Conservation (phyloP, 2,113 vertebrate species). For the Ptyas mucosa region DNA sequence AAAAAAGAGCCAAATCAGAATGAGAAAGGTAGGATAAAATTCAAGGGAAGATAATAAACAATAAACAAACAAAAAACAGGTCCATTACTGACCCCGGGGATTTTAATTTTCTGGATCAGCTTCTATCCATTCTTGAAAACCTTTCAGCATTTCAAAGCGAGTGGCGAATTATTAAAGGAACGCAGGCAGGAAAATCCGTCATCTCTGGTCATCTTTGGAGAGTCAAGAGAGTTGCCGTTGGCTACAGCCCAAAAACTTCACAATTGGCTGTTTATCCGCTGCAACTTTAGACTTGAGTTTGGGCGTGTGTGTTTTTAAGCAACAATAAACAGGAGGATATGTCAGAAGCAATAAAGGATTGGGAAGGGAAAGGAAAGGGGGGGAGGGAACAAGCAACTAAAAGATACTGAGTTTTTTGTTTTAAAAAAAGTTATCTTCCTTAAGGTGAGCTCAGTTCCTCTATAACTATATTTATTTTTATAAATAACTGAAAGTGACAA, state of each 20-base stretch:
- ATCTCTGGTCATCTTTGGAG: no score
- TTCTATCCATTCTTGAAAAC: neutral
- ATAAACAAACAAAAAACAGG: neutral
- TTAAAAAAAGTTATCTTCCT: neutral
- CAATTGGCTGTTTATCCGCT: neutral
- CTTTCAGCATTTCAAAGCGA: neutral
- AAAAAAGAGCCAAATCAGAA: neutral
- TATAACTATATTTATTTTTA: neutral
- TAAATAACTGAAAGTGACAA: neutral
- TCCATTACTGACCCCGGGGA: neutral
- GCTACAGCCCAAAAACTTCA: neutral
- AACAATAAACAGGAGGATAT: neutral
- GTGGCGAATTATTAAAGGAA: neutral
- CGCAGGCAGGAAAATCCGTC: neutral
- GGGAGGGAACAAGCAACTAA: neutral
- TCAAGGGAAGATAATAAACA: neutral
- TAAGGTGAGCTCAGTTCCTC: neutral
- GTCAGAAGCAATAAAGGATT: neutral
- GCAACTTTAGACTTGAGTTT: neutral
- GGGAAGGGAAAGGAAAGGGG: neutral
- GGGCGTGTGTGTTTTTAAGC: neutral
- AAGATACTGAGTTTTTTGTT: neutral
- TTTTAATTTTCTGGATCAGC: neutral
- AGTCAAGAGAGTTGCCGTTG: neutral
- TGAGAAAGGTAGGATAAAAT: neutral